A percentile compares a stretch with the other conserved stretches of the same genome.
phyloP scores from a whole-genome alignment of 2,888 invertebrate genomes.

The Seira ritae region DNA sequence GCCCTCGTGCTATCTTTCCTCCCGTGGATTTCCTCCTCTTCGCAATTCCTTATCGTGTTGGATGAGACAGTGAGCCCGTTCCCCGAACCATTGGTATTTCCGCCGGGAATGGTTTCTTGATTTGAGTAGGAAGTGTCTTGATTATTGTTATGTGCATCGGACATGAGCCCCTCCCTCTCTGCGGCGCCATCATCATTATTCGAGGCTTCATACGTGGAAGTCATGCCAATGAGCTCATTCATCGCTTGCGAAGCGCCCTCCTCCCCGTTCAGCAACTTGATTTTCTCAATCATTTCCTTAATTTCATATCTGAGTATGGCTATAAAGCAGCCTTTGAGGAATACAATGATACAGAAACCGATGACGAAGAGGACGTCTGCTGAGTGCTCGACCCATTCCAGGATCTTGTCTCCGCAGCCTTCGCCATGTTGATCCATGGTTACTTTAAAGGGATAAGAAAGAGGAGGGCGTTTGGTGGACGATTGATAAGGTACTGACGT shows the following conservation, averaged over 20 bases:
- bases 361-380: constrained; percentile 86
- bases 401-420: constrained; percentile 85
- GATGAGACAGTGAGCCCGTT: constrained; percentile 21
- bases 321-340: constrained; percentile 91
- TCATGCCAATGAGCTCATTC: constrained; percentile 72
- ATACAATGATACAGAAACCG: constrained; percentile 92
- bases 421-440: constrained; percentile 74
- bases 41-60: background rate
- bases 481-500: constrained; percentile 60
- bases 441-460: constrained; percentile 75
- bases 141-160: constrained; percentile 40
- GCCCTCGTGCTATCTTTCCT: constrained; percentile 44
- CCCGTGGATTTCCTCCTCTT: constrained; percentile 7
- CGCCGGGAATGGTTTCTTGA: constrained; percentile 54
- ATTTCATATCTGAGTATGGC: constrained; percentile 83
- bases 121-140: constrained; percentile 58
- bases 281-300: constrained; percentile 83
- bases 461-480: constrained; percentile 27
- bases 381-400: constrained; percentile 85
- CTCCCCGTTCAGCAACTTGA: constrained; percentile 85
- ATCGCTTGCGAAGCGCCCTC: constrained; percentile 76
- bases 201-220: constrained; percentile 64
- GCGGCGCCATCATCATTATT: constrained; percentile 47
- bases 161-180: constrained; percentile 66
- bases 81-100: constrained; percentile 29